Evolutionary conservation across 2,797 vertebrate genomes (phyloP).

Genomic region (Trachops cirrhosus): DNA sequence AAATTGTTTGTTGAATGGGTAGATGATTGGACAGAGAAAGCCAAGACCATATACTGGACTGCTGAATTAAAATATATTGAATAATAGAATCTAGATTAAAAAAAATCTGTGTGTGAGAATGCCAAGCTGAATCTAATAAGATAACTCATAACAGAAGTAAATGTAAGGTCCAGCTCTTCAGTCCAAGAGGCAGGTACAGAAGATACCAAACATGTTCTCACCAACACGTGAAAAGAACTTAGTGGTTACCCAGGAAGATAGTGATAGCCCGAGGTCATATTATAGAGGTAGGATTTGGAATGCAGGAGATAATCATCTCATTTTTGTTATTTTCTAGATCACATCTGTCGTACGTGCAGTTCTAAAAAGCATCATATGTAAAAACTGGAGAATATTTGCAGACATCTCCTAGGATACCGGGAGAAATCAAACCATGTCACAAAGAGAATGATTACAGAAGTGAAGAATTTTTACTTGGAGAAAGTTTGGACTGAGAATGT

Average conservation of each 20-base stretch:
- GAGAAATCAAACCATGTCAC: background rate
- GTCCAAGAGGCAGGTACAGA: background rate
- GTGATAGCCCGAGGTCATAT: background rate
- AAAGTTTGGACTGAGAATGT: background rate
- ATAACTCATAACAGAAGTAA: background rate
- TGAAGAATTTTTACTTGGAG: background rate
- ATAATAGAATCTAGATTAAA: background rate
- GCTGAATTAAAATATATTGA: background rate
- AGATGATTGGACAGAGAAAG: background rate
- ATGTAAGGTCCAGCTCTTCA: background rate
- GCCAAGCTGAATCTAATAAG: background rate
- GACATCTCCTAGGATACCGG: background rate
- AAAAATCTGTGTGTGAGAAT: background rate
- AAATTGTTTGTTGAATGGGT: too few relatives aligned
- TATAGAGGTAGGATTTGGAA: background rate
- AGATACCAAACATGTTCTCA: background rate
- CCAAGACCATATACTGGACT: background rate
- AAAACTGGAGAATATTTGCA: background rate
- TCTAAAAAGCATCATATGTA: background rate
- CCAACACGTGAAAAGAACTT: background rate
- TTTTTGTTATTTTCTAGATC: background rate
- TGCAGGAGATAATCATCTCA: background rate
- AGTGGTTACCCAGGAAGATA: background rate
- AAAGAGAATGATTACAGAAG: background rate
- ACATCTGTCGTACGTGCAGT: too few relatives aligned